Conservation (phyloP, 2,797 vertebrate genomes). For the Pantherophis vulpinus region DNA sequence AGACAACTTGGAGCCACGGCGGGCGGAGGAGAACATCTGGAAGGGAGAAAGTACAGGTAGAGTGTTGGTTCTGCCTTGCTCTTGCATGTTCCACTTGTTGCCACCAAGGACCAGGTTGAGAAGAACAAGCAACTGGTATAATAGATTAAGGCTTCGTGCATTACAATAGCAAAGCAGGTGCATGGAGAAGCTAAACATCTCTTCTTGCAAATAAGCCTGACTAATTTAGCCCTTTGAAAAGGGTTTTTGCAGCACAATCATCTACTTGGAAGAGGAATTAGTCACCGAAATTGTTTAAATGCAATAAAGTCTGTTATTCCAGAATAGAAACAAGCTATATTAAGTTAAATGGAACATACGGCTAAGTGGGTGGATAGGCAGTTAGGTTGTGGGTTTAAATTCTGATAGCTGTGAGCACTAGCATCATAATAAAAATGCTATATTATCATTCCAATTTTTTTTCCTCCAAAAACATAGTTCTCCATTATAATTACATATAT, state of each 20-base stretch:
- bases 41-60: constrained; percentile 36
- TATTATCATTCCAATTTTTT: not conserved
- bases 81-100: not conserved
- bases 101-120: not conserved
- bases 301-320: not conserved
- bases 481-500: not conserved
- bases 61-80: constrained; percentile 14
- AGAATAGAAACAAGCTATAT: not conserved
- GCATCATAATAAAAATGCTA: not conserved
- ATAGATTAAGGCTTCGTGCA: not conserved
- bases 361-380: not conserved
- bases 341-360: not conserved
- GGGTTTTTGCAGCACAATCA: not conserved
- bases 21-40: constrained; percentile 12
- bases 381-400: not conserved
- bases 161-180: not conserved
- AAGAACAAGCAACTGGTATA: constrained; percentile 15
- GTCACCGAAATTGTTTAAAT: not conserved
- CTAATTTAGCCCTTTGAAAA: not conserved
- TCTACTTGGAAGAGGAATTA: not conserved
- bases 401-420: not conserved
- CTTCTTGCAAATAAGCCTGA: not conserved
- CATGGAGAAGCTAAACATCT: not conserved
- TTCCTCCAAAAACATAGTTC: not conserved
- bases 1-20: constrained; percentile 27